phyloP scores from a whole-genome alignment of 2,888 invertebrate genomes.

The Ommatoiulus sabulosus region DNA sequence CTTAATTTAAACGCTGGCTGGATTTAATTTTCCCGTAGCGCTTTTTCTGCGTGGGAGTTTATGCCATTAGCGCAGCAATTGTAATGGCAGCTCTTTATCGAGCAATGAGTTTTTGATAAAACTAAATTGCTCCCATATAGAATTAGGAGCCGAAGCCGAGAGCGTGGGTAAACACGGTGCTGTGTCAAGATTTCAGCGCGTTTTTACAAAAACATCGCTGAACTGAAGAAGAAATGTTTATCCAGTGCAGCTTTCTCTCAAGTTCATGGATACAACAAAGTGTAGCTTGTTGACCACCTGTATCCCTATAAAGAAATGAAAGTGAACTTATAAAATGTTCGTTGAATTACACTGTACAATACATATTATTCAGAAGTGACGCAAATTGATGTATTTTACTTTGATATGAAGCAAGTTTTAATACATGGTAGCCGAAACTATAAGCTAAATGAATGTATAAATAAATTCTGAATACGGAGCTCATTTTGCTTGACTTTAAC shows the following conservation, averaged over 20 bases:
- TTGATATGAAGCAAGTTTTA: too few relatives aligned
- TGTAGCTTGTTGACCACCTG: neutral
- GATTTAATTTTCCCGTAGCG: conserved; percentile 18
- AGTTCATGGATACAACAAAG: too few relatives aligned
- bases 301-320: too few relatives aligned
- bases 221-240: neutral
- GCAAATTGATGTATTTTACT: too few relatives aligned
- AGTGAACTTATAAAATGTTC: too few relatives aligned
- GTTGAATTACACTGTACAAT: too few relatives aligned
- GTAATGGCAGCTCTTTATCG: conserved; percentile 20
- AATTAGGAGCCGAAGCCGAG: neutral
- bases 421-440: too few relatives aligned
- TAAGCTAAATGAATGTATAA: too few relatives aligned
- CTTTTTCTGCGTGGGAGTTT: neutral
- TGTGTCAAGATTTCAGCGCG: neutral
- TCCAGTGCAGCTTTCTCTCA: too few relatives aligned
- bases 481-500: too few relatives aligned
- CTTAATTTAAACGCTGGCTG: conserved; percentile 29
- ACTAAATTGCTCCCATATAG: neutral
- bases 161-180: neutral
- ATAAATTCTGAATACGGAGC: too few relatives aligned
- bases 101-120: conserved; percentile 36
- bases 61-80: neutral
- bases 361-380: too few relatives aligned
- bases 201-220: neutral